Base-by-base conservation (phyloP, 2,113 vertebrate species). In the Malurus cyaneus region DNA sequence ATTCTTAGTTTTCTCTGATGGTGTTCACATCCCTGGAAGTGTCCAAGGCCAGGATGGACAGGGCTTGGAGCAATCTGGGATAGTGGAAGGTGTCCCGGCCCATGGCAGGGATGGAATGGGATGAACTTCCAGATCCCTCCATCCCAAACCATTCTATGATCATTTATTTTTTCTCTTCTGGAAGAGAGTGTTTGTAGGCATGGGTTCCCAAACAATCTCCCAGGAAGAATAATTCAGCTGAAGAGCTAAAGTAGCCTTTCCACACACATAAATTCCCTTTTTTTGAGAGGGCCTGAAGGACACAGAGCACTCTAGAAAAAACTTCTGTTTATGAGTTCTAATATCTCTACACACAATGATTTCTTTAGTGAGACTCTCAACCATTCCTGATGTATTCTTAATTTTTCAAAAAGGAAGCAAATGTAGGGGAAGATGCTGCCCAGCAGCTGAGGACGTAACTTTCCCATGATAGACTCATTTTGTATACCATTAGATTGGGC, bases 301-400 rank as follows among this genome's bases (percentile, higher is more conserved):
- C 62, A 69, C 5, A 39, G 16, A 53, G 34, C 13, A 50, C 62
- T 89, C 83, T 2, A 42, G 34, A 64, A 70, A n/a, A 80, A 91
- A 66, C 26, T 80, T 85, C 42, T 59, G 2, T 76, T 84, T 85
- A 52, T 3, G 18, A 82, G 23, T 81, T 79, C 36, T 89, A 91
- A 76, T 76, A 65, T 65, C 61, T 69, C 53, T 56, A 61, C 41
- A 91, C 61, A 18, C 2, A 5, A 36, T 5, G 5, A 72, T 65
- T 90, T 82, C 67, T 85, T 94, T 79, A 54, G 54, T 21, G 36
- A 70, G 73, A 53, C 29, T 34, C 59, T 82, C 74, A 76, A 39
- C 41, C 62, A 56, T 56, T 77, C 86, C 18, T n/a, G 85, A 72
- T 57, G 42, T 23, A 76, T 28, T 78, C 73, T 82, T 73, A 61